Conservation (phyloP, 2,888 invertebrate genomes). For the Ferdinandea cuprea region DNA sequence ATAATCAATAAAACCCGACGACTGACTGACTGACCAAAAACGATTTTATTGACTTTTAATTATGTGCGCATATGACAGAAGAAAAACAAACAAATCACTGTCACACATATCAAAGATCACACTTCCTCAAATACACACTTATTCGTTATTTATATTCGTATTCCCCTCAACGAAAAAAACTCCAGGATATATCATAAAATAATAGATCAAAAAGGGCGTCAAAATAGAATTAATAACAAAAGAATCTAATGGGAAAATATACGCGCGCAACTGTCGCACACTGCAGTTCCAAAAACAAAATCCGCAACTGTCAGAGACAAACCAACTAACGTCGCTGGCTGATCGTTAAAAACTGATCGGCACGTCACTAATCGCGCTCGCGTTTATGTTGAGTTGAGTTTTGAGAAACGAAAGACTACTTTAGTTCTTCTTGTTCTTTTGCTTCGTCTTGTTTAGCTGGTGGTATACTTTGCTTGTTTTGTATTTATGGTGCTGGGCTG, state of each 20-base stretch:
- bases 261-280: conserved; percentile 32
- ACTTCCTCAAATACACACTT: conserved; percentile 3
- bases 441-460: conserved; percentile 1
- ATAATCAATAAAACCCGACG: conserved; percentile 51
- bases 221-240: conserved; percentile 19
- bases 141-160: too few species aligned
- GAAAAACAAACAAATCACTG: conserved; percentile 58
- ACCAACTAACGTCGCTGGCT: conserved; percentile 34
- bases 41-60: conserved; percentile 66
- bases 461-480: conserved; percentile 3
- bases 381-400: conserved; percentile 49
- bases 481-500: not conserved
- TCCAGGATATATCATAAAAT: not conserved
- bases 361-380: conserved; percentile 38
- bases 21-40: conserved; percentile 40
- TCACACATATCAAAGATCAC: conserved; percentile 12
- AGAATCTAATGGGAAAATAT: not conserved
- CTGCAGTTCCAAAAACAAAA: not conserved
- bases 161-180: conserved; percentile 13
- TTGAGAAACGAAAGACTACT: conserved; percentile 3
- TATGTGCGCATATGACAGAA: conserved; percentile 47
- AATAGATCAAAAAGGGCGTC: not conserved
- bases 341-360: conserved; percentile 56
- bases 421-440: not conserved
- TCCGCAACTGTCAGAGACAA: not conserved